Evolutionary conservation across 92 coral and sea anemone genomes (phyloP).

Genomic region (Umimayanthus kanabou): DNA sequence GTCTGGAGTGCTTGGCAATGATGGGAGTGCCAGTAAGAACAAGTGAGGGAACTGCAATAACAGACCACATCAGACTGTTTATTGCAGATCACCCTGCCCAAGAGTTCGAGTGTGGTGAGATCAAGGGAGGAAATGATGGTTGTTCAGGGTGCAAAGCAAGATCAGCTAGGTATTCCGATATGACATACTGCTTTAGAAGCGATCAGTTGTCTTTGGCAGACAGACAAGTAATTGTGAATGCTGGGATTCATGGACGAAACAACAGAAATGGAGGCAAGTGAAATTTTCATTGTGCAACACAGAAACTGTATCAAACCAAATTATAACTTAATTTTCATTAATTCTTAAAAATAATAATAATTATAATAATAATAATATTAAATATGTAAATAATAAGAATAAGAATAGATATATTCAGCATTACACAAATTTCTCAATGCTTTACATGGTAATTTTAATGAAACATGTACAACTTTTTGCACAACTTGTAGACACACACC

Average conservation of each 20-base stretch:
- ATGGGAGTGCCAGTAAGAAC: slow-evolving; percentile 5
- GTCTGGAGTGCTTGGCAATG: slow-evolving; percentile 43
- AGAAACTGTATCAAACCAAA: too few relatives aligned
- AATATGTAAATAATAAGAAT: too few relatives aligned
- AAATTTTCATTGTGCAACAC: not conserved
- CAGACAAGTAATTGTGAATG: slow-evolving; percentile 17
- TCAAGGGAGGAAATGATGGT: slow-evolving; percentile 55
- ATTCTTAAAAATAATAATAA: too few relatives aligned
- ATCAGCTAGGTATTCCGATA: slow-evolving; percentile 20
- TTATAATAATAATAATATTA: too few relatives aligned
- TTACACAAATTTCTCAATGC: too few relatives aligned
- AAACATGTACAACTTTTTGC: too few relatives aligned
- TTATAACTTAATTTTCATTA: too few relatives aligned
- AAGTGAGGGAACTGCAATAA: slow-evolving; percentile 13
- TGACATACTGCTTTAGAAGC: slow-evolving; percentile 15
- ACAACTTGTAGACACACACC: too few relatives aligned
- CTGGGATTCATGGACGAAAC: slow-evolving; percentile 23
- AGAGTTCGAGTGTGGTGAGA: slow-evolving; percentile 61
- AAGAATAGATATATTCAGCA: too few relatives aligned
- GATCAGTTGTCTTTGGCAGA: slow-evolving; percentile 29
- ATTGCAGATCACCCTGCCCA: slow-evolving; percentile 34
- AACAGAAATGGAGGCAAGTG: slow-evolving; percentile 29
- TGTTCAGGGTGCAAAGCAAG: slow-evolving; percentile 40
- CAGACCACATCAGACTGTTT: slow-evolving; percentile 34
- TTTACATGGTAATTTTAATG: too few relatives aligned